Percentiles rank a stretch among this genome's conserved stretches.
Conservation (phyloP, 2,888 invertebrate species). For the Hirtodrosophila histrioides region DNA sequence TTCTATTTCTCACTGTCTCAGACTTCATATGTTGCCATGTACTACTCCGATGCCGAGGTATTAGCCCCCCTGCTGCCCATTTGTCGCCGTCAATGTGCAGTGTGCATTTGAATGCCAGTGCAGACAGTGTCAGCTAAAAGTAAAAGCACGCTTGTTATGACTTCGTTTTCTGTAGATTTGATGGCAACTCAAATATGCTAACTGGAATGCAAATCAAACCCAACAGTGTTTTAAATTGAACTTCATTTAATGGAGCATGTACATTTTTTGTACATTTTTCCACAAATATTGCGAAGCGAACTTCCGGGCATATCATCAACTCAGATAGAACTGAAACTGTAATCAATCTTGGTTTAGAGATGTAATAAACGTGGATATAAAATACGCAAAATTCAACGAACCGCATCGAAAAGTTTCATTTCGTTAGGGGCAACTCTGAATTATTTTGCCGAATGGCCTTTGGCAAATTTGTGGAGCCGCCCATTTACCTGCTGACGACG, state of each 20-base stretch:
- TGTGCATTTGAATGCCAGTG: conserved; percentile 21
- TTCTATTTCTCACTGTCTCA: conserved; percentile 67
- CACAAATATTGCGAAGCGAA: conserved; percentile 20
- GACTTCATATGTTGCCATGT: background rate
- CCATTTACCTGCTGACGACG: conserved; percentile 6
- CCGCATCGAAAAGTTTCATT: conserved; percentile 53
- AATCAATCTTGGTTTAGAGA: conserved; percentile 46
- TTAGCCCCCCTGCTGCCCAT: background rate
- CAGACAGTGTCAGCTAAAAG: conserved; percentile 28
- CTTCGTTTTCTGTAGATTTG: no score
- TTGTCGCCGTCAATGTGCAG: conserved; percentile 7
- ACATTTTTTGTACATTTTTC: conserved; percentile 24
- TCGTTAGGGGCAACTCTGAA: conserved; percentile 46
- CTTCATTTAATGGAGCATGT: conserved; percentile 34
- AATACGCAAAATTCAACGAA: conserved; percentile 48
- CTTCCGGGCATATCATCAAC: conserved; percentile 47
- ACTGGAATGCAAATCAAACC: conserved; percentile 4
- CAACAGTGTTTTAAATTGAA: background rate
- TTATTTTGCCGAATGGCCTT: conserved; percentile 64
- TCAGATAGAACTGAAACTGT: conserved; percentile 41
- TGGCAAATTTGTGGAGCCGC: conserved; percentile 62
- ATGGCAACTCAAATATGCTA: no score
- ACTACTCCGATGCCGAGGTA: background rate
- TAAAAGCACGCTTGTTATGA: conserved; percentile 5
- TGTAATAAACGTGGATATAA: conserved; percentile 19